A percentile compares a stretch with the other conserved stretches of the same genome.
Conservation (phyloP, 2,888 invertebrate species). For the Heliconius ethilla region DNA sequence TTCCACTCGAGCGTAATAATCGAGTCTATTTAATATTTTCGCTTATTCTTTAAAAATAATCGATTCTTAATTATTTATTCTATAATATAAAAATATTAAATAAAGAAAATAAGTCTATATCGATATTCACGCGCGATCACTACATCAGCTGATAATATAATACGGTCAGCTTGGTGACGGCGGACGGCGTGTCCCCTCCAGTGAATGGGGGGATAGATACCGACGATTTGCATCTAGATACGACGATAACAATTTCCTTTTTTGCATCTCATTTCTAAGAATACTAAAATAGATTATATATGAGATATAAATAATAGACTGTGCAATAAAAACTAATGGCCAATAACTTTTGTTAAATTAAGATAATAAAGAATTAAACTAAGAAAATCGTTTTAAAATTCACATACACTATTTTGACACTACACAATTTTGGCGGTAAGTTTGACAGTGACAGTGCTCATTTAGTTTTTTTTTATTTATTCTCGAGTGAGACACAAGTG, state of each 20-base stretch:
- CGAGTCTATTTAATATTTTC: conserved; percentile 23
- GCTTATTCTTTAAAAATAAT: background rate
- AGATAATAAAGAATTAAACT: conserved; percentile 66
- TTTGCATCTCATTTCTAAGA: conserved; percentile 64
- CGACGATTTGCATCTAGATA: conserved; percentile 72
- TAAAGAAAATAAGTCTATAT: conserved; percentile 43
- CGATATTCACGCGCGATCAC: conserved; percentile 44
- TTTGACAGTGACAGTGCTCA: conserved; percentile 44
- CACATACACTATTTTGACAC: conserved; percentile 8
- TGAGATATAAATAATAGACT: conserved; percentile 4
- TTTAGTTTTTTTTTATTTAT: conserved; percentile 50
- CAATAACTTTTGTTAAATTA: conserved; percentile 53
- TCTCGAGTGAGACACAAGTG: conserved; percentile 54
- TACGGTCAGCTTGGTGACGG: conserved; percentile 74
- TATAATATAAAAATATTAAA: conserved; percentile 43
- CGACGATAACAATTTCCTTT: conserved; percentile 70
- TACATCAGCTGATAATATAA: conserved; percentile 69
- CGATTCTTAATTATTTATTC: conserved; percentile 47
- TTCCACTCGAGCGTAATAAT: conserved; percentile 50
- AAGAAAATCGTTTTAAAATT: conserved; percentile 56
- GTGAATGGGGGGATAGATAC: conserved; percentile 72
- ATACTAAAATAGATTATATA: conserved; percentile 51
- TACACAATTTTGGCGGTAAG: conserved; percentile 41
- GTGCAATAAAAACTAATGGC: background rate
- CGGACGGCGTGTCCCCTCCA: conserved; percentile 59